phyloP scores from a whole-genome alignment of 2,888 invertebrate species.

The Ametastegia equiseti region DNA sequence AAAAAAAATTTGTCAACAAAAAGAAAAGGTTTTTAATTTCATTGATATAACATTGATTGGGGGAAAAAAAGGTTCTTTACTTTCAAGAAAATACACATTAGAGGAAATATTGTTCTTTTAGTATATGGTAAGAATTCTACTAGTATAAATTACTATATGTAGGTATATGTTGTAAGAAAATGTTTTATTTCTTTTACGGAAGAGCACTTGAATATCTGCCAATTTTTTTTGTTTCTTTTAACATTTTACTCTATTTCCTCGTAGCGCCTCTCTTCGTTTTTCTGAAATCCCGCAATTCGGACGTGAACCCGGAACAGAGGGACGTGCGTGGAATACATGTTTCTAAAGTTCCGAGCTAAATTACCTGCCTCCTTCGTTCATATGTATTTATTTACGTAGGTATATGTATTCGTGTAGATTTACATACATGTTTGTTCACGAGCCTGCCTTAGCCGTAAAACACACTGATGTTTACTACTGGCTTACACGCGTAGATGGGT shows the following conservation, averaged over 20 bases:
- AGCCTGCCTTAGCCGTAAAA: background rate
- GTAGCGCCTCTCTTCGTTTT: too few relatives aligned
- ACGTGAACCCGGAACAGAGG: constrained; percentile 29
- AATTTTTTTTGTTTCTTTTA: background rate
- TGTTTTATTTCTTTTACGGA: background rate
- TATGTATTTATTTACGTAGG: too few relatives aligned
- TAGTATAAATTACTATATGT: too few relatives aligned
- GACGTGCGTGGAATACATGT: constrained; percentile 34
- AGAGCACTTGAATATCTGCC: constrained; percentile 1
- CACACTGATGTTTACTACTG: too few relatives aligned
- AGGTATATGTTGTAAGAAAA: too few relatives aligned
- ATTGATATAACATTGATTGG: too few relatives aligned
- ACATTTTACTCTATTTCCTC: background rate
- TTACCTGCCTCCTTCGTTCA: constrained; percentile 6
- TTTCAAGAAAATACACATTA: too few relatives aligned
- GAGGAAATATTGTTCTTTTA: background rate
- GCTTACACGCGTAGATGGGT: background rate
- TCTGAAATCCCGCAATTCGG: constrained; percentile 29
- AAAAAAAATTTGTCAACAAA: background rate
- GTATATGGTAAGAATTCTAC: background rate
- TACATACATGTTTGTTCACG: background rate
- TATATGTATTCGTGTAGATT: background rate
- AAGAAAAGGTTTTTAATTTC: too few relatives aligned
- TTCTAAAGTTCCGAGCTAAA: constrained; percentile 33
- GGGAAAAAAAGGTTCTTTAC: background rate